Evolutionary conservation across 1,140 invertebrate genomes (phyloP).

Genomic region (Papilio xuthus): DNA sequence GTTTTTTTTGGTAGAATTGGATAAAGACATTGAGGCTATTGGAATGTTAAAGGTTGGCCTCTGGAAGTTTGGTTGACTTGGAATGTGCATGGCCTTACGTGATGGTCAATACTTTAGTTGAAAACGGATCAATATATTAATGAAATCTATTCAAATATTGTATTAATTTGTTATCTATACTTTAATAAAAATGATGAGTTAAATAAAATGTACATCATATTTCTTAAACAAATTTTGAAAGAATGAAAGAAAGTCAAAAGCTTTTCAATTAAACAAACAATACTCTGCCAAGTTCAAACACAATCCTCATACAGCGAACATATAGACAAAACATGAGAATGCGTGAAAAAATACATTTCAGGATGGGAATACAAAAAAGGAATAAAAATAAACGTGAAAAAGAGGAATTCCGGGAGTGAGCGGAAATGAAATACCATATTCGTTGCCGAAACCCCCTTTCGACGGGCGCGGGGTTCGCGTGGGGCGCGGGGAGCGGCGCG

Average conservation of each 20-base stretch:
- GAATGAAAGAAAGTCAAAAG: background rate
- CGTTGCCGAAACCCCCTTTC: constrained; percentile 59
- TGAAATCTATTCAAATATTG: background rate
- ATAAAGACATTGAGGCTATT: background rate
- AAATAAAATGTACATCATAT: no score
- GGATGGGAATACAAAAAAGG: constrained; percentile 77
- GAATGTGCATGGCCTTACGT: background rate
- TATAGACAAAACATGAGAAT: constrained; percentile 60
- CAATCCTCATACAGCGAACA: constrained; percentile 37
- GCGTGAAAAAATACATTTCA: constrained; percentile 71
- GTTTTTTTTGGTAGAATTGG: background rate
- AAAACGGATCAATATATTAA: background rate
- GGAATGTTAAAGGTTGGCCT: background rate
- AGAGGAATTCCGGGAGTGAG: constrained; percentile 65
- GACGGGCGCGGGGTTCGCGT: constrained; percentile 50
- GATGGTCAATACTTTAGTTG: background rate
- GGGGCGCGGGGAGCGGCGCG: constrained; percentile 15
- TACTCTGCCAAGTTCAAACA: background rate
- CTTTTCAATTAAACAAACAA: constrained; percentile 25
- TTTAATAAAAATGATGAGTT: background rate
- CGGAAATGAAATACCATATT: constrained; percentile 82
- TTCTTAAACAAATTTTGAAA: no score
- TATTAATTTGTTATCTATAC: background rate
- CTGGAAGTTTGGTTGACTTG: background rate
- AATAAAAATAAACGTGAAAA: constrained; percentile 76